Percentiles rank a stretch among this genome's conserved stretches.
phyloP scores from a whole-genome alignment of 2,113 vertebrate genomes.

The Sisor rabdophorus region DNA sequence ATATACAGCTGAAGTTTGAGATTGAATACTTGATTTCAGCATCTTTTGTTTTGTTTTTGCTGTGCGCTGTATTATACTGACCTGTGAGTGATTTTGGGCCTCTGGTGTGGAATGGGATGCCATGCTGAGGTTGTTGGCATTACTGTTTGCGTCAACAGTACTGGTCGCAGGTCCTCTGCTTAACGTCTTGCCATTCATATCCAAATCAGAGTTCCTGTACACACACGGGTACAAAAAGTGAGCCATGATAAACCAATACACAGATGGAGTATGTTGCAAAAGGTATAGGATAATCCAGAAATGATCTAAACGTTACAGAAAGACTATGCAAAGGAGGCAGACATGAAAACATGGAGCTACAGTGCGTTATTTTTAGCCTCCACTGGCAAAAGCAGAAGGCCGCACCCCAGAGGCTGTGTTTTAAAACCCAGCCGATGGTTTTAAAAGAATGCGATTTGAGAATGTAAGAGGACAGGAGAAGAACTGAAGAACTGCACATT shows the following conservation, averaged over 20 bases:
- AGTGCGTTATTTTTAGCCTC: slow-evolving; percentile 49
- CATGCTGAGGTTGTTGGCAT: slow-evolving; percentile 76
- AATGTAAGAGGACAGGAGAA: not conserved
- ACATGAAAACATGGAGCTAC: slow-evolving; percentile 24
- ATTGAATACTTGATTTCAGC: not conserved
- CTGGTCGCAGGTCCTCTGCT: slow-evolving; percentile 63
- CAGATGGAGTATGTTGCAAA: not conserved
- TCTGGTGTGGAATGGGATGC: slow-evolving; percentile 76
- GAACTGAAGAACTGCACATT: slow-evolving; percentile 1
- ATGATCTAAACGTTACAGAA: slow-evolving; percentile 8
- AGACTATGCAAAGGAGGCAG: slow-evolving; percentile 38
- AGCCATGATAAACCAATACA: slow-evolving; percentile 16
- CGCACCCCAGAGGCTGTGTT: slow-evolving; percentile 53
- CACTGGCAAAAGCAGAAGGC: slow-evolving; percentile 45
- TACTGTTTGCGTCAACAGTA: slow-evolving; percentile 65
- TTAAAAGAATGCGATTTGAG: slow-evolving; percentile 45
- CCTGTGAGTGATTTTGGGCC: slow-evolving; percentile 69
- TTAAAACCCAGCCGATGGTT: slow-evolving; percentile 48
- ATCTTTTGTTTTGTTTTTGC: not conserved
- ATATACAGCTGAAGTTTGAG: not conserved
- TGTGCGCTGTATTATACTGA: slow-evolving; percentile 56
- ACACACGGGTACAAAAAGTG: slow-evolving; percentile 36
- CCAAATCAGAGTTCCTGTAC: slow-evolving; percentile 64
- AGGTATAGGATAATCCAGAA: not conserved
- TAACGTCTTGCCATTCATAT: slow-evolving; percentile 81